Conservation (phyloP, 2,113 vertebrate species). For the Sander lucioperca region DNA sequence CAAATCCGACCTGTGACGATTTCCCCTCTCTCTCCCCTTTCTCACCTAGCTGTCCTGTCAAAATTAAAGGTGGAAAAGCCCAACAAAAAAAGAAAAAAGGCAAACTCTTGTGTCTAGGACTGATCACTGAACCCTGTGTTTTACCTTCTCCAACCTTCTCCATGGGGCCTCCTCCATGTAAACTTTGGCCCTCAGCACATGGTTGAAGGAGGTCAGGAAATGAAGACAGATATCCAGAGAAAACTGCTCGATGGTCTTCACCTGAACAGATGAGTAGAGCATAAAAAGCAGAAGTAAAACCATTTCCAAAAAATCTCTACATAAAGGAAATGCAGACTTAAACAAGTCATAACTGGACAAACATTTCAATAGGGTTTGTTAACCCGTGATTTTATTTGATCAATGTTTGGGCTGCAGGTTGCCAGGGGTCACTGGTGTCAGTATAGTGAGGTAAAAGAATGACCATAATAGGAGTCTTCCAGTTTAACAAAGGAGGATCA, state of each 20-base stretch:
- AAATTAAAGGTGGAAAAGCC: too few species aligned
- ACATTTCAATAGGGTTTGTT: background rate
- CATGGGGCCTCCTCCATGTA: conserved; percentile 90
- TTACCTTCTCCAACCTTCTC: conserved; percentile 90
- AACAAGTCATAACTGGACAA: background rate
- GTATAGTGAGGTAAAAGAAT: background rate
- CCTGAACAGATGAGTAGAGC: conserved; percentile 72
- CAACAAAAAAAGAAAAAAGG: too few species aligned
- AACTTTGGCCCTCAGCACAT: conserved; percentile 86
- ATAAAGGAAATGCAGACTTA: background rate
- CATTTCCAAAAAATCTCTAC: background rate
- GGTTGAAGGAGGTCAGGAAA: conserved; percentile 90
- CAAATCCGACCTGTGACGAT: too few species aligned
- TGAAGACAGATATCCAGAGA: conserved; percentile 89
- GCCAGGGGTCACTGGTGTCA: background rate
- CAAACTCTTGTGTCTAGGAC: background rate
- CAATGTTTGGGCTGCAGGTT: background rate
- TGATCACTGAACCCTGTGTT: background rate
- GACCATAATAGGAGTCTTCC: background rate
- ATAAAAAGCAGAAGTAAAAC: background rate
- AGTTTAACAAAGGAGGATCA: background rate
- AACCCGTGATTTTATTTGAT: background rate
- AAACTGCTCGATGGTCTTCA: conserved; percentile 89
- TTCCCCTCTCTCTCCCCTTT: too few species aligned
- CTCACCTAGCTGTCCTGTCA: too few species aligned